Evolutionary conservation across 2,113 vertebrate genomes (phyloP).

Genomic region (Catharus fuscescens): DNA sequence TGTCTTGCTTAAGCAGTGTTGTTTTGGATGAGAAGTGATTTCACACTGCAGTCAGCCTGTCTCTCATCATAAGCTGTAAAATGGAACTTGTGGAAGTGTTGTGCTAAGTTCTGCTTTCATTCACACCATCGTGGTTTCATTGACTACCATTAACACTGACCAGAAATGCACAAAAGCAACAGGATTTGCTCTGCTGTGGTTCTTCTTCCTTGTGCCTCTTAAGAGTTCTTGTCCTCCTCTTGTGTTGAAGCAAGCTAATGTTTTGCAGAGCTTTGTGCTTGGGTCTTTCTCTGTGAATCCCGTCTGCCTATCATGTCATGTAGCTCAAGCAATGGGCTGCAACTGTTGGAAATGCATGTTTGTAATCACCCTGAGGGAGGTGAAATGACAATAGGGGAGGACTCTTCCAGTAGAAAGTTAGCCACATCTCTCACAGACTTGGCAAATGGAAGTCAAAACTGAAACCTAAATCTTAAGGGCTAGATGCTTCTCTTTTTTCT

Average conservation of each 20-base stretch:
- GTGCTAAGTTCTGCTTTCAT: background rate
- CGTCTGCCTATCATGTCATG: background rate
- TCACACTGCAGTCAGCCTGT: background rate
- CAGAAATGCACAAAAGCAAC: background rate
- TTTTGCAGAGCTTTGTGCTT: background rate
- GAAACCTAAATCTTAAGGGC: background rate
- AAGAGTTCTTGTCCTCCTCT: background rate
- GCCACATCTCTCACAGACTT: rapidly evolving
- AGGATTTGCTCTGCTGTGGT: background rate
- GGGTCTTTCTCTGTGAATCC: background rate
- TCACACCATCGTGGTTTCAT: background rate
- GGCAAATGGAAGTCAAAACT: background rate
- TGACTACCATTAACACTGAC: background rate
- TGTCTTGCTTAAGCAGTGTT: background rate
- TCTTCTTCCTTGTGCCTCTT: background rate
- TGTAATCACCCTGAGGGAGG: background rate
- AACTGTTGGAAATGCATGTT: background rate
- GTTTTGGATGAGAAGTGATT: background rate
- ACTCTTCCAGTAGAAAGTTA: background rate
- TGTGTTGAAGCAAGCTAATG: background rate
- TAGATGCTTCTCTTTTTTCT: background rate
- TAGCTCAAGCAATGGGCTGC: background rate
- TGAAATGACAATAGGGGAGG: background rate
- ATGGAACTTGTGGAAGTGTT: background rate
- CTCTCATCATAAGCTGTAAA: background rate